Percentiles rank a stretch among this genome's conserved stretches.
These are phyloP conservation scores for Scaptomyza caliginosa DNA, from an alignment of 2,888 invertebrate species.

Conservation along the genomic window DNA sequence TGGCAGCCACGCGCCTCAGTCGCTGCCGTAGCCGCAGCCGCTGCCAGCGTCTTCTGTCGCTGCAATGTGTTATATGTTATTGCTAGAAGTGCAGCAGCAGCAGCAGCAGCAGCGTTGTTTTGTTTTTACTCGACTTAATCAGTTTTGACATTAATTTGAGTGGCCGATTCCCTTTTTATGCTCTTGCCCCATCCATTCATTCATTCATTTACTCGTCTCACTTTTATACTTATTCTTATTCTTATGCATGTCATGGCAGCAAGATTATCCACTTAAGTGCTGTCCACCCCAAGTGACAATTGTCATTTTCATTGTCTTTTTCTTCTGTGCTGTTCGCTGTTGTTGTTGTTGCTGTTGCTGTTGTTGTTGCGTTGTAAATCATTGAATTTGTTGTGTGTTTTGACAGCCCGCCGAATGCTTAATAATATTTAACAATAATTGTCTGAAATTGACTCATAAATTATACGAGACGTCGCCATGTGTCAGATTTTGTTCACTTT, in stretches of 20 bases:
- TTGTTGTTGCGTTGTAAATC: conserved; percentile 71
- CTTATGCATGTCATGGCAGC: conserved; percentile 69
- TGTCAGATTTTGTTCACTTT: conserved; percentile 69
- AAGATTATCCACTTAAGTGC: conserved; percentile 78
- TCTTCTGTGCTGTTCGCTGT: conserved; percentile 13
- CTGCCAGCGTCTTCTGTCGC: conserved; percentile 2
- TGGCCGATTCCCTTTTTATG: conserved; percentile 65
- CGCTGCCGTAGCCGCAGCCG: conserved; percentile 6
- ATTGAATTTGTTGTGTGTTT: conserved; percentile 73
- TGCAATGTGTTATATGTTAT: conserved; percentile 8
- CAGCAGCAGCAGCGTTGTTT: too few species aligned
- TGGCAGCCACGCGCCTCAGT: conserved; percentile 73
- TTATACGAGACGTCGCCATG: conserved; percentile 75
- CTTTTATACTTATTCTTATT: conserved; percentile 47
- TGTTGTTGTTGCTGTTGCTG: conserved; percentile 2
- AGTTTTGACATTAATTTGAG: conserved; percentile 81
- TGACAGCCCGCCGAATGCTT: conserved; percentile 81
- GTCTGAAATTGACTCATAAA: conserved; percentile 82
- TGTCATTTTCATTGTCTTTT: conserved; percentile 48
- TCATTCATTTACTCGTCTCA: conserved; percentile 12
- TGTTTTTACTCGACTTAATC: conserved; percentile 64
- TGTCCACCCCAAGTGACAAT: conserved; percentile 74
- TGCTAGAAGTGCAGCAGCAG: conserved; percentile 39
- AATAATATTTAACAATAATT: conserved; percentile 83
- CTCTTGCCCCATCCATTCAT: conserved; percentile 49